Conservation (phyloP, 2,113 vertebrate species). For the Atlantisia rogersi region DNA sequence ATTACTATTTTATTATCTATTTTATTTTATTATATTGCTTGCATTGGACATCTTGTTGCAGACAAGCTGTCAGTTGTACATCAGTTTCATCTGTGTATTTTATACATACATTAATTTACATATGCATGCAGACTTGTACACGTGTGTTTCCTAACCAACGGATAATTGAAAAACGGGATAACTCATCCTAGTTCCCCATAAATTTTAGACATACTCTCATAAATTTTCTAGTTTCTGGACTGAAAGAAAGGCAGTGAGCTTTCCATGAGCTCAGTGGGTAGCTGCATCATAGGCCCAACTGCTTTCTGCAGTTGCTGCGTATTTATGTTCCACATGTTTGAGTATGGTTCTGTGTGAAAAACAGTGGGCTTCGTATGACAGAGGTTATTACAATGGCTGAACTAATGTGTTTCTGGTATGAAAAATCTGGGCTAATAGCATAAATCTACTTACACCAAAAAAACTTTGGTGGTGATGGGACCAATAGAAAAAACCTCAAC, state of each 20-base stretch:
- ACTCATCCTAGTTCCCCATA: background rate
- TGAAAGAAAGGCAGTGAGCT: background rate
- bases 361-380: background rate
- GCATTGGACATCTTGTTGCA: background rate
- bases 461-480: fast-evolving
- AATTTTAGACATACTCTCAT: background rate
- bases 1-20: background rate
- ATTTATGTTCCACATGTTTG: background rate
- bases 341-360: background rate
- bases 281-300: background rate
- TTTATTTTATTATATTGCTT: background rate
- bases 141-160: background rate
- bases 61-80: background rate
- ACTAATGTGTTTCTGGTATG: background rate
- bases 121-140: fast-evolving
- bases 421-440: background rate
- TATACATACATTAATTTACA: background rate
- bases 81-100: background rate
- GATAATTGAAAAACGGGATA: background rate
- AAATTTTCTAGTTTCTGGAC: background rate
- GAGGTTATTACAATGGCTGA: background rate
- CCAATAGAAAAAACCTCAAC: background rate
- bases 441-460: background rate
- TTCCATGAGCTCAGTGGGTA: background rate
- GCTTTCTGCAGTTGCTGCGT: background rate